Conservation (phyloP, 1,140 invertebrate species). For the Lamellibrachia luymesi region DNA sequence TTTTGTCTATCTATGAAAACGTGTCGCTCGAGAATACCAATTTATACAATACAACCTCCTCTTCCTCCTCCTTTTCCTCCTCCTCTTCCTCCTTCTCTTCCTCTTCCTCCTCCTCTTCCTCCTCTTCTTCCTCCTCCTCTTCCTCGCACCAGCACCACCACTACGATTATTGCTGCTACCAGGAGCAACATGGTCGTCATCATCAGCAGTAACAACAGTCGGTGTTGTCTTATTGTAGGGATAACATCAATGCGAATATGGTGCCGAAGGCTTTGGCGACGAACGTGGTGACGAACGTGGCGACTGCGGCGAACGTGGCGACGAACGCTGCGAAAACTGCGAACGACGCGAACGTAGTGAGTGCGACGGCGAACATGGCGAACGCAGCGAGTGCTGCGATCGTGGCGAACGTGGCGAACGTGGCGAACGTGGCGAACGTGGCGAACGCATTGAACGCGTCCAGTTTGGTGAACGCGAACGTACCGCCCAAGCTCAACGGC, state of each 20-base stretch:
- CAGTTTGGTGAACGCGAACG: neutral
- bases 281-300: neutral
- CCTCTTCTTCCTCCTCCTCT: too few species aligned
- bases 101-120: too few species aligned
- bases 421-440: neutral
- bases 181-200: neutral
- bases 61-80: too few species aligned
- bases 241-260: neutral
- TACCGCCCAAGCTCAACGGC: neutral
- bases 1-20: too few species aligned
- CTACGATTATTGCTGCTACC: neutral
- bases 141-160: neutral
- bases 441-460: too few species aligned
- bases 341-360: neutral
- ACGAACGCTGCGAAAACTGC: neutral
- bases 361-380: neutral
- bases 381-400: neutral
- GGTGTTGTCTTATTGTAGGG: neutral
- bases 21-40: too few species aligned
- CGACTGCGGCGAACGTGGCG: too few species aligned
- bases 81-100: too few species aligned
- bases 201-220: neutral
- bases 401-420: neutral
- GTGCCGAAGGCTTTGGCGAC: neutral
- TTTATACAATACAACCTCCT: too few species aligned